These are phyloP conservation scores for Macropodus opercularis DNA, from an alignment of 2,797 vertebrate genomes.

Conservation along the genomic window DNA sequence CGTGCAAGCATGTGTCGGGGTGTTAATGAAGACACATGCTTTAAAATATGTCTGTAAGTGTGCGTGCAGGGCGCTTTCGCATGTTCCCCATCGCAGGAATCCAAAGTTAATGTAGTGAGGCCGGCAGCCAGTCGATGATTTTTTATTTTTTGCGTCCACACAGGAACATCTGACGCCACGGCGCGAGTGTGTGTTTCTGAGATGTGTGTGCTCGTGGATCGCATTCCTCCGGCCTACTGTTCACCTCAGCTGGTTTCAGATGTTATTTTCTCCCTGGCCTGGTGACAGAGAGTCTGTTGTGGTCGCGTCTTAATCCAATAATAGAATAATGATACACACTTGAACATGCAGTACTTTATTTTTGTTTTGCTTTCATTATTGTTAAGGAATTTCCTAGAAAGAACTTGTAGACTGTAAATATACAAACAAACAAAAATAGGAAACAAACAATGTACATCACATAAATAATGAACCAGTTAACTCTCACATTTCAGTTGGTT, in stretches of 20 bases:
- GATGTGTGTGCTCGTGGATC: constrained; percentile 35
- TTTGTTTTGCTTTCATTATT: constrained; percentile 11
- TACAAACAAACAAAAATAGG: neutral
- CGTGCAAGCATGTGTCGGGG: constrained; percentile 58
- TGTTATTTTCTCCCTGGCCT: constrained; percentile 34
- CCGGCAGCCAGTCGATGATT: constrained; percentile 38
- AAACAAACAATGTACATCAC: neutral
- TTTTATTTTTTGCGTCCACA: constrained; percentile 69
- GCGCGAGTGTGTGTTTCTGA: constrained; percentile 4
- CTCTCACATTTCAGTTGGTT: neutral
- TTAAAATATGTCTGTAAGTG: constrained; percentile 53
- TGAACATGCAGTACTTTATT: constrained; percentile 34
- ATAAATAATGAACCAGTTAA: neutral
- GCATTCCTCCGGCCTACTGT: constrained; percentile 45
- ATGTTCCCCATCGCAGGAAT: constrained; percentile 45
- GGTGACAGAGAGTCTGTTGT: constrained; percentile 66
- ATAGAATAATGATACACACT: constrained; percentile 52
- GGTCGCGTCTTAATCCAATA: constrained; percentile 54
- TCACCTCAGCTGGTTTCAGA: constrained; percentile 57
- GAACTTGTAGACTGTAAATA: neutral
- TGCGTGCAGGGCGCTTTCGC: constrained; percentile 22
- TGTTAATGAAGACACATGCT: constrained; percentile 75
- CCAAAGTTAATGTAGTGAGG: constrained; percentile 32
- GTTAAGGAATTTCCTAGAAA: constrained; percentile 14
- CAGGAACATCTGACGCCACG: constrained; percentile 37